Evolutionary conservation across 2,888 invertebrate species (phyloP).

Genomic region (Cheilosia urbana): DNA sequence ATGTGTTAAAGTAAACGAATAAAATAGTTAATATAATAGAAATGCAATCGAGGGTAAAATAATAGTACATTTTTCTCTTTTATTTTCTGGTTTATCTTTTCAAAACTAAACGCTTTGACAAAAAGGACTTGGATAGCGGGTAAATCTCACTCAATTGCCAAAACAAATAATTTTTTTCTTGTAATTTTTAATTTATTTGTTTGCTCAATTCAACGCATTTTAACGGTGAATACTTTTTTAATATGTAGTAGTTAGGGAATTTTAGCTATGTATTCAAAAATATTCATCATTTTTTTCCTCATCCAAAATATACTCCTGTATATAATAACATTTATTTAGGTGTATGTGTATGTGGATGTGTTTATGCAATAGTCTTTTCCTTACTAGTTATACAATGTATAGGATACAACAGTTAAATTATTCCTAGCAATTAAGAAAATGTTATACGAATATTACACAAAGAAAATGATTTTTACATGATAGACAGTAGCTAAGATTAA

Average conservation of each 20-base stretch:
- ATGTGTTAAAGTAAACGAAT: constrained; percentile 4
- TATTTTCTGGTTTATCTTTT: constrained; percentile 12
- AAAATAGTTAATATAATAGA: constrained; percentile 1
- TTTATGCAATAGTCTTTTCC: constrained; percentile 65
- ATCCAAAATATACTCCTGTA: constrained; percentile 49
- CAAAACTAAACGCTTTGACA: constrained; percentile 22
- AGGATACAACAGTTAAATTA: constrained; percentile 50
- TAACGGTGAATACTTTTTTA: constrained; percentile 8
- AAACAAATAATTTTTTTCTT: neutral
- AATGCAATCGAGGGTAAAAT: constrained; percentile 46
- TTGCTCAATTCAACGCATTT: constrained; percentile 59
- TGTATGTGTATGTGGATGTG: constrained; percentile 26
- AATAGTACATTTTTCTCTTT: constrained; percentile 29
- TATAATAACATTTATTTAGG: constrained; percentile 38
- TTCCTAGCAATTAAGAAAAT: constrained; percentile 14
- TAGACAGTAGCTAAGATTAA: constrained; percentile 40
- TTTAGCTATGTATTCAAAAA: constrained; percentile 60
- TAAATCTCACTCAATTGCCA: constrained; percentile 65
- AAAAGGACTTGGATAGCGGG: neutral
- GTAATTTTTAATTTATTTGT: neutral
- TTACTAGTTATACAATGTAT: constrained; percentile 25
- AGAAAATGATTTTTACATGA: constrained; percentile 13
- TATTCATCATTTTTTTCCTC: constrained; percentile 48
- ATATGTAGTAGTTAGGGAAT: neutral
- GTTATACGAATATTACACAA: constrained; percentile 24